Conservation (phyloP, 2,888 invertebrate species). For the Endomychus coccineus region DNA sequence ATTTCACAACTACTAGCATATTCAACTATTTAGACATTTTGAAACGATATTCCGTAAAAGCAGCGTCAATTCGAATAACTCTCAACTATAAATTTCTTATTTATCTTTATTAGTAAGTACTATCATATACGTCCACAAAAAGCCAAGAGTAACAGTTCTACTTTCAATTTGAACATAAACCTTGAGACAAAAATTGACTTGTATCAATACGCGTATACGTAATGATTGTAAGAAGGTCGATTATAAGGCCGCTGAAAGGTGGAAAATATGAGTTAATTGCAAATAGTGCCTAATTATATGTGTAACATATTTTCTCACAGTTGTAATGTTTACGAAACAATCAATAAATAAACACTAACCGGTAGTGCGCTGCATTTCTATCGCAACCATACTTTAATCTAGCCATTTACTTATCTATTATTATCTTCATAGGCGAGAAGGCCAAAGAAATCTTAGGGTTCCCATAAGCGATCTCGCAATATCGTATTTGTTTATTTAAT, state of each 20-base stretch:
- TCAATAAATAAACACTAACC: conserved; percentile 3
- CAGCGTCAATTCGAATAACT: background rate
- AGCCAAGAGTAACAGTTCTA: conserved; percentile 21
- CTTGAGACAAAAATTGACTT: conserved; percentile 33
- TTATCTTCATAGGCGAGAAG: no score
- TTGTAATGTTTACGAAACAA: conserved; percentile 18
- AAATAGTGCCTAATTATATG: conserved; percentile 17
- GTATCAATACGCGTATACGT: conserved; percentile 23
- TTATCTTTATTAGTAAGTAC: conserved; percentile 4
- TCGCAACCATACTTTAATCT: no score
- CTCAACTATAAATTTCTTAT: background rate
- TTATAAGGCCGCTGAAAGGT: conserved; percentile 30
- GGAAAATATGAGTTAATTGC: conserved; percentile 29
- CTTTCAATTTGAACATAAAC: conserved; percentile 31
- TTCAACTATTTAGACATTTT: background rate
- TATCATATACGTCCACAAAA: conserved; percentile 5
- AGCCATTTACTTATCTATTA: no score
- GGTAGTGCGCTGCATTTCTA: background rate
- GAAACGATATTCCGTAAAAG: conserved; percentile 1
- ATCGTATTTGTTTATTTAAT: no score
- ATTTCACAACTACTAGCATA: no score
- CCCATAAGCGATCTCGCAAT: no score
- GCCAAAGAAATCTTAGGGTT: no score
- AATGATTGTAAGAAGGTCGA: conserved; percentile 30
- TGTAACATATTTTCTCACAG: conserved; percentile 16